phyloP scores from a whole-genome alignment of 2,888 invertebrate species.

The Tetanocera ferruginea region DNA sequence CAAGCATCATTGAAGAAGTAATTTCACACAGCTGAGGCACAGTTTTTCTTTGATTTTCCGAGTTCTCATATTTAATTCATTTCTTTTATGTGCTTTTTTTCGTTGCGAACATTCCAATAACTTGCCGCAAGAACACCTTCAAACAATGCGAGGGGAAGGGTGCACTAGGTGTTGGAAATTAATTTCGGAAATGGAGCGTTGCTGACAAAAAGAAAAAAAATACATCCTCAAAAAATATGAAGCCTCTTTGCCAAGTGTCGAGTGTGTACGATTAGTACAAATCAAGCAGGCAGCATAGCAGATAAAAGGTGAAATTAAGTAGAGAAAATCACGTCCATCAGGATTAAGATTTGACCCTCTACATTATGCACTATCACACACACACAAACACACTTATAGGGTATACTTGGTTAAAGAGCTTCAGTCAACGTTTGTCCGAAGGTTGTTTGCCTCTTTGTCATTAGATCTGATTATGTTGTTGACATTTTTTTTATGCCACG shows the following conservation, averaged over 20 bases:
- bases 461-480: conserved; percentile 23
- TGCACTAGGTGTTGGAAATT: conserved; percentile 3
- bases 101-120: not conserved
- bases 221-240: not conserved
- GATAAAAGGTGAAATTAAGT: conserved; percentile 61
- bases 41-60: conserved; percentile 1
- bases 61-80: conserved; percentile 19
- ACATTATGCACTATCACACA: too few relatives aligned
- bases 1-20: not conserved
- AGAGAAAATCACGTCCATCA: conserved; percentile 39
- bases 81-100: not conserved
- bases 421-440: too few relatives aligned
- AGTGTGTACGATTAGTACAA: conserved; percentile 61
- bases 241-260: conserved; percentile 35
- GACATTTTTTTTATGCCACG: conserved; percentile 40
- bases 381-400: too few relatives aligned
- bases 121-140: conserved; percentile 25
- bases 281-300: conserved; percentile 51
- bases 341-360: conserved; percentile 25
- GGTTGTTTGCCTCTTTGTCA: not conserved
- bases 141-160: not conserved
- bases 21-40: not conserved
- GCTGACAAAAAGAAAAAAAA: not conserved
- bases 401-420: too few relatives aligned
- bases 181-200: conserved; percentile 3